A percentile compares a stretch with the other conserved stretches of the same genome.
These are phyloP conservation scores for Cacoxenus indagator DNA, from an alignment of 2,888 invertebrate species.

Conservation along the genomic window DNA sequence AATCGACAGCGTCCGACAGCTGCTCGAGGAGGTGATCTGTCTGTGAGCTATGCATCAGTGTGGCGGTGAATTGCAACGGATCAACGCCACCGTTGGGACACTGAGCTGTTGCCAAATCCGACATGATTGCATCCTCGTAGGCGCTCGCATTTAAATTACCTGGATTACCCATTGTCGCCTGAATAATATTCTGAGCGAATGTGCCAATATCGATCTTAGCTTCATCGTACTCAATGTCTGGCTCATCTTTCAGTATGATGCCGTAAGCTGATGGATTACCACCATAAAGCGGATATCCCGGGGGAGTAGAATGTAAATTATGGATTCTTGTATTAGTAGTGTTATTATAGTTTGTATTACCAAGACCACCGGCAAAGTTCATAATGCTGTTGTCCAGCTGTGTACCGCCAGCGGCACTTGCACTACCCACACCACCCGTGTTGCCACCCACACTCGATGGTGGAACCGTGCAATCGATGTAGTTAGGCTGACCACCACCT, in stretches of 20 bases:
- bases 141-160: constrained; percentile 71
- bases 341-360: constrained; percentile 61
- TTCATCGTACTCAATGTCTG: constrained; percentile 83
- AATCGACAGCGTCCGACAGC: constrained; percentile 84
- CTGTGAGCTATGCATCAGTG: constrained; percentile 83
- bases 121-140: constrained; percentile 87
- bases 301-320: constrained; percentile 34
- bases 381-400: constrained; percentile 66
- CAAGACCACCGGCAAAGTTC: constrained; percentile 64
- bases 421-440: constrained; percentile 32
- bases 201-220: constrained; percentile 77
- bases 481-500: constrained; percentile 30
- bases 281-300: constrained; percentile 59
- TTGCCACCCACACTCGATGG: constrained; percentile 38
- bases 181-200: constrained; percentile 67
- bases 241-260: constrained; percentile 83
- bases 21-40: constrained; percentile 84
- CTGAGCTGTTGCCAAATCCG: constrained; percentile 76
- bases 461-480: neutral
- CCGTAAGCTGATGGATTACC: constrained; percentile 84
- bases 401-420: constrained; percentile 52
- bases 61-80: constrained; percentile 85
- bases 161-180: constrained; percentile 60
- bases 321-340: constrained; percentile 57
- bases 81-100: constrained; percentile 75